Evolutionary conservation across 2,888 invertebrate species (phyloP).

Genomic region (Ypsolopha sequella): DNA sequence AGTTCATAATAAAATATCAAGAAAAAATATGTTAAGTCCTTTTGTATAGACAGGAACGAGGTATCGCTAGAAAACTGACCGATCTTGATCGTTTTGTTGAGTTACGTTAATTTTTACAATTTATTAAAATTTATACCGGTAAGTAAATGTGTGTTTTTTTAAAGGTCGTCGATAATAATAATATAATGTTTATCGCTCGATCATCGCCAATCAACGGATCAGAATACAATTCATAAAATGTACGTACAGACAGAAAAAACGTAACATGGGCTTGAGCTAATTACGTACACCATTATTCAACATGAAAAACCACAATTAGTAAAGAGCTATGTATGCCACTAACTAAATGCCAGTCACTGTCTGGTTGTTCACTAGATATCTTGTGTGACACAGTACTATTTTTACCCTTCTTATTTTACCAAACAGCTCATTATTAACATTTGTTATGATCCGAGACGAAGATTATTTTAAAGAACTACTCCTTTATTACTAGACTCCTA

Average conservation of each 20-base stretch:
- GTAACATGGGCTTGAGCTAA: constrained; percentile 25
- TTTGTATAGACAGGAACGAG: constrained; percentile 61
- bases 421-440: background rate
- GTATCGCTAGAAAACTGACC: constrained; percentile 16
- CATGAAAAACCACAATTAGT: constrained; percentile 24
- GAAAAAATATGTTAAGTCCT: constrained; percentile 69
- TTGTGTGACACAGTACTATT: too few relatives aligned
- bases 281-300: constrained; percentile 34
- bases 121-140: background rate
- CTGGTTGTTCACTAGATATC: too few relatives aligned
- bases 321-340: constrained; percentile 23
- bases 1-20: constrained; percentile 70
- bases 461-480: background rate
- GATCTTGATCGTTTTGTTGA: constrained; percentile 41
- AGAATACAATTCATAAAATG: background rate
- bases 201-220: constrained; percentile 34
- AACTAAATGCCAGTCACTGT: constrained; percentile 28
- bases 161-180: background rate
- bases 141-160: background rate
- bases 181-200: constrained; percentile 32
- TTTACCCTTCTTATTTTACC: too few relatives aligned
- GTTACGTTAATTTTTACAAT: background rate
- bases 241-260: background rate
- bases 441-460: background rate
- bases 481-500: too few relatives aligned